Base-by-base conservation (phyloP, 2,797 vertebrate species). In the Luscinia luscinia region DNA sequence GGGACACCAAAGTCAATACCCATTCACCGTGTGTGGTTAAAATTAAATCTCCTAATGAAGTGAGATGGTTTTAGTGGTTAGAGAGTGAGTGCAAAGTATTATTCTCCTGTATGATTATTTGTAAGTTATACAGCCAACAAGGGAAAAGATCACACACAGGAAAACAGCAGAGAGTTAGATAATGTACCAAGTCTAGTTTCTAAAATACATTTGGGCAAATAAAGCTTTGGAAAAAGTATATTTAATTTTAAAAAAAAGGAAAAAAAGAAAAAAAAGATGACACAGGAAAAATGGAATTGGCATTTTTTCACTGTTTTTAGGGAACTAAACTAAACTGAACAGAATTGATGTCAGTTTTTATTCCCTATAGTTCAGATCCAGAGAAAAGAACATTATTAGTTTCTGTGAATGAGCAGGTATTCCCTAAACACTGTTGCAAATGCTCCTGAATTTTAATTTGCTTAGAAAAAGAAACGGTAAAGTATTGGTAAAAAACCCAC, bases 21-120 rank as follows among this genome's bases (percentile, higher is more conserved):
- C 80, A 68, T 89, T 95, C 94, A 95, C 77, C 1, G 58, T 96
- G 94, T 96, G 94, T 95, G 95, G 88, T 93, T 93, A 96, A 96
- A 92, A 95, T 96, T 94, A 96, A 94, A 93, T 94, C 93, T 97
- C 90, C 90, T 96, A 95, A 96, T 96, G 96, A 97, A 97, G 93
- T 96, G 92, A 95, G 93, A 95, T 93, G 91, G 91, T 89, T 95
- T 96, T 81, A 92, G 89, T 93, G 88, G 84, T 95, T 94, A 85
- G 81, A 93, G 77, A 91, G 81, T 88, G 91, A 96, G 84, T 94
- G 89, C 81, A 95, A 96, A 94, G 86, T 83, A 94, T 93, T 89
- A 91, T 94, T 92, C 90, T 96, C 51, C 81, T 94, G 61, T 89
- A 93, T 96, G 94, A 96, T 95, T 97, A 96, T 96, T 94, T 94